Percentiles rank a stretch among this genome's conserved stretches.
Conservation (phyloP, 2,888 invertebrate genomes). For the Pristionchus maxplancki region DNA sequence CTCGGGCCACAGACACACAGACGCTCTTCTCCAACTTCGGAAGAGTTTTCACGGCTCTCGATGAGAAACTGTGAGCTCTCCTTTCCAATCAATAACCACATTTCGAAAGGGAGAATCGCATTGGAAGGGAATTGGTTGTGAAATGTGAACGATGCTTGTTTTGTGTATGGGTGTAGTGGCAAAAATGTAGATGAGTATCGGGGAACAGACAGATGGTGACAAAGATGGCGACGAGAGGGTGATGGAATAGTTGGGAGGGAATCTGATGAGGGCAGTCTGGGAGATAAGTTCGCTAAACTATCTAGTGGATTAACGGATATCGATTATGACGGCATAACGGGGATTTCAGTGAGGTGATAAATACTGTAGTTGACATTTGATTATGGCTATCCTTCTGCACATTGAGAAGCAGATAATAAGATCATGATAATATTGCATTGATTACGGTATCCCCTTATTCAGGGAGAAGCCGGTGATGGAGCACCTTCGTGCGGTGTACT, state of each 20-base stretch:
- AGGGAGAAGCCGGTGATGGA: conserved; percentile 91
- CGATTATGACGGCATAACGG: neutral
- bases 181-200: neutral
- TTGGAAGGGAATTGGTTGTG: neutral
- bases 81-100: neutral
- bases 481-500: conserved; percentile 96
- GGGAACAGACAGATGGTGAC: neutral
- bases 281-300: too few species aligned
- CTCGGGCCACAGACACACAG: conserved; percentile 36
- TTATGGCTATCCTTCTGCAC: too few species aligned
- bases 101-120: neutral
- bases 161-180: neutral
- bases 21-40: conserved; percentile 59
- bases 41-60: conserved; percentile 61
- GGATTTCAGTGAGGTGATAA: too few species aligned
- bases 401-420: too few species aligned
- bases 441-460: conserved; percentile 58
- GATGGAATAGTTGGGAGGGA: neutral
- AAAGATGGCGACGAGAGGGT: neutral
- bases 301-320: neutral
- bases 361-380: too few species aligned
- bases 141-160: conserved; percentile 21
- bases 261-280: neutral
- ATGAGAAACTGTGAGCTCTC: conserved; percentile 63
- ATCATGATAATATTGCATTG: too few species aligned